Evolutionary conservation across 2,797 vertebrate genomes (phyloP).

Genomic region (Molossus alvarezi): DNA sequence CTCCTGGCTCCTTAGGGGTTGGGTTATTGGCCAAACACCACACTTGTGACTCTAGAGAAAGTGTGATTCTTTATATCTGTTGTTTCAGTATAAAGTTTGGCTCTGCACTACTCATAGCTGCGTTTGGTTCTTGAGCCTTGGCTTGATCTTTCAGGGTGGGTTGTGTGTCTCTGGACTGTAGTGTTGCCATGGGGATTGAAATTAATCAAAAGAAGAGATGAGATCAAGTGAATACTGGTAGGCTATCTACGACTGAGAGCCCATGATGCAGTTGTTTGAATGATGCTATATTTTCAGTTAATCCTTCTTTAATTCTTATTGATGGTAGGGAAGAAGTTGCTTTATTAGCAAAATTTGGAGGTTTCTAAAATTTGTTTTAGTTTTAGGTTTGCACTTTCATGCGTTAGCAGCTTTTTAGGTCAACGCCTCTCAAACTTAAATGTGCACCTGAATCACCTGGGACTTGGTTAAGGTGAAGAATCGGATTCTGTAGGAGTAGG

Average conservation of each 20-base stretch:
- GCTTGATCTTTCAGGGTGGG: not conserved
- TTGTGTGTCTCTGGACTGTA: not conserved
- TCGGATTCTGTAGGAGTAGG: too few relatives aligned
- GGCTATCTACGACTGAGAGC: not conserved
- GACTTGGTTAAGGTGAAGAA: not conserved
- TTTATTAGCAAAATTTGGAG: conserved; percentile 8
- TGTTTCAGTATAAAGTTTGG: not conserved
- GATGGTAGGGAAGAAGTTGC: not conserved
- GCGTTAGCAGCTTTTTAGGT: not conserved
- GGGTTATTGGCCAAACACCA: not conserved
- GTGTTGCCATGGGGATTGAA: conserved; percentile 26
- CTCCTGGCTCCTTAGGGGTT: not conserved
- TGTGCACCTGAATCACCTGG: not conserved
- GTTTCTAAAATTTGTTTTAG: not conserved
- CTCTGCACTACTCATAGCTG: not conserved
- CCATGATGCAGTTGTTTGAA: not conserved
- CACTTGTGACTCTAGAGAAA: conserved; percentile 31
- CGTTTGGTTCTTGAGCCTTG: not conserved
- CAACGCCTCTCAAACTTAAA: not conserved
- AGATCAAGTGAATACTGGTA: not conserved
- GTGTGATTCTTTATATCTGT: not conserved
- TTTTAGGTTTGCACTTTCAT: not conserved
- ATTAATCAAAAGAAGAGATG: not conserved
- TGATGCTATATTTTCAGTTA: not conserved
- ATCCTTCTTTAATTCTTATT: conserved; percentile 16